phyloP scores from a whole-genome alignment of 64 coral and sea anemone genomes.

The Acropora yongei region DNA sequence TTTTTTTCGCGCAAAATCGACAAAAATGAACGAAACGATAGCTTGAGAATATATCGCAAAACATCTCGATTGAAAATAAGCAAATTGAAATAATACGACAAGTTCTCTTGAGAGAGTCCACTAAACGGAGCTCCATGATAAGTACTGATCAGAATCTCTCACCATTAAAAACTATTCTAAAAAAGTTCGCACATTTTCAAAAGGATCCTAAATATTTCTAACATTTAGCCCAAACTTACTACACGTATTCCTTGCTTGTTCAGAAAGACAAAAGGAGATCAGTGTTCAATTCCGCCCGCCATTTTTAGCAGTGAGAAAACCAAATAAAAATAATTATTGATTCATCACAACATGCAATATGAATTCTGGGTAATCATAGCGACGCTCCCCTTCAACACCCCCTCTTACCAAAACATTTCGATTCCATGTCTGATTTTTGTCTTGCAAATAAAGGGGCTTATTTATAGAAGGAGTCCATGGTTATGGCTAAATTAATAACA shows the following conservation, averaged over 20 bases:
- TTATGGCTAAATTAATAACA: too few species aligned
- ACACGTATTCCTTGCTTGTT: neutral
- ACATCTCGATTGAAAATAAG: neutral
- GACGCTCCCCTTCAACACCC: neutral
- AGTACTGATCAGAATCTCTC: too few species aligned
- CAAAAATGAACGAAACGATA: neutral
- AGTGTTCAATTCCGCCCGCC: neutral
- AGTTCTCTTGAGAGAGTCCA: too few species aligned
- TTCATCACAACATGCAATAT: neutral
- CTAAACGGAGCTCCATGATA: too few species aligned
- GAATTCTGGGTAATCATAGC: conserved; percentile 35
- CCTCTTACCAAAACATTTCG: neutral
- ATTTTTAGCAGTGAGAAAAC: neutral
- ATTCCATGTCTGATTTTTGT: too few species aligned
- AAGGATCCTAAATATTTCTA: neutral
- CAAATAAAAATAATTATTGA: neutral
- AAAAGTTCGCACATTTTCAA: neutral
- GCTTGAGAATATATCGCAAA: neutral
- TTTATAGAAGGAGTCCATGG: too few species aligned
- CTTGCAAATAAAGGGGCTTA: too few species aligned
- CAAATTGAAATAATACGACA: neutral
- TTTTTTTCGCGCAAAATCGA: neutral
- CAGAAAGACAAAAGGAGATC: neutral
- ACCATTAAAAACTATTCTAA: too few species aligned
- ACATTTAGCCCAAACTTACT: neutral